These are phyloP conservation scores for Myanophis thanlyinensis DNA, from an alignment of 2,113 vertebrate genomes.

Conservation along the genomic window DNA sequence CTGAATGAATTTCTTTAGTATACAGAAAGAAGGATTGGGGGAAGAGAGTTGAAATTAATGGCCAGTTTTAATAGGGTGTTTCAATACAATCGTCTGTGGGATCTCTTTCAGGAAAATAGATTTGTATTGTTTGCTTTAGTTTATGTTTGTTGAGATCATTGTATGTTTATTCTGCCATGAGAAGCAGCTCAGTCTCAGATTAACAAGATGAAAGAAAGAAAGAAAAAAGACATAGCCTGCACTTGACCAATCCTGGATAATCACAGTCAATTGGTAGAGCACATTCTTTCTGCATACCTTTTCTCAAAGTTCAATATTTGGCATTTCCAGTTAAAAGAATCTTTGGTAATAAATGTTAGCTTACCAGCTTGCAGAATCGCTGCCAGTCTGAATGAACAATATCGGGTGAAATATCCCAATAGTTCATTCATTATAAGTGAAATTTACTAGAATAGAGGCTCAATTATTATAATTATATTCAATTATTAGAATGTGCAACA, in stretches of 20 bases:
- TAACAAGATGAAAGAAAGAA: neutral
- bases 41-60: slow-evolving; percentile 20
- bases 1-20: slow-evolving; percentile 19
- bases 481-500: neutral
- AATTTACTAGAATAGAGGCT: neutral
- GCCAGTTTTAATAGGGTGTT: neutral
- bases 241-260: neutral
- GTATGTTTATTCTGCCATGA: neutral
- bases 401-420: neutral
- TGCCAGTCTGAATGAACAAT: neutral
- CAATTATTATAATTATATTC: neutral
- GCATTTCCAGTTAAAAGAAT: neutral
- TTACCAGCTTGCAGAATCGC: neutral
- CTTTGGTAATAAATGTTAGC: neutral
- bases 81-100: neutral
- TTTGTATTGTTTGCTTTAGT: neutral
- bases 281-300: no score
- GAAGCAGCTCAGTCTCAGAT: neutral
- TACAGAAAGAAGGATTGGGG: neutral
- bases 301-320: neutral
- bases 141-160: neutral
- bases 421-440: neutral
- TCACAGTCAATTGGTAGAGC: neutral
- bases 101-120: neutral
- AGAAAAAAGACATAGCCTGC: neutral